Base-by-base conservation (phyloP, 1,140 invertebrate genomes). In the Neuroterus valhalla region DNA sequence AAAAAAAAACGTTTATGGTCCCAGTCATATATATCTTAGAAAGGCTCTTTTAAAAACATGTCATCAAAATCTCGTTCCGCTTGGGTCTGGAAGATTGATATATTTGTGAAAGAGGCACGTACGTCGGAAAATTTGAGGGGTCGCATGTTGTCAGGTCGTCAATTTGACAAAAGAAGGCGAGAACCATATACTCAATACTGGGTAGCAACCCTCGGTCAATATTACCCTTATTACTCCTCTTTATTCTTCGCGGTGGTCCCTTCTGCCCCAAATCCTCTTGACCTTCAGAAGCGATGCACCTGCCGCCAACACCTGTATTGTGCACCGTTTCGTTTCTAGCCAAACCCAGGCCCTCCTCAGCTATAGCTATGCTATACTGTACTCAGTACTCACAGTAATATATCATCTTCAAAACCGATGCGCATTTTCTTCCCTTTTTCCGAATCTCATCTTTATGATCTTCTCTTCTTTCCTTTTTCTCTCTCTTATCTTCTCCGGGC, bases 301-400 rank as follows among this genome's bases (percentile, higher is more conserved):
- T 74, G 72, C 50, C 26, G 15, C 21, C 14, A 31, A 50, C 72
- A 74, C 72, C 72, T 74, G 72, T 74, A 69, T 68, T 68, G 38
- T 69, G 55, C 55, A 31, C 23, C 14, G 23, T 23, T 62, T 62
- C 10, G 26, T 31, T 10, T 12, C 55, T 15, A 31, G n/a, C 55
- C 26, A 31, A 26, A 62, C 55, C n/a, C 26, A 8, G 26, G 19
- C 15, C 26, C 21, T n/a, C n/a, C n/a, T n/a, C n/a, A n/a, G n/a
- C n/a, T n/a, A n/a, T n/a, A n/a, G n/a, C n/a, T n/a, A n/a, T n/a
- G n/a, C n/a, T n/a, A n/a, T n/a, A n/a, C n/a, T n/a, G n/a, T n/a
- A n/a, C n/a, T n/a, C n/a, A 31, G 21, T 23, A 26, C 55, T 62
- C 23, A 38, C 23, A n/a, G 23, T 62, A 26, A 62, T 62, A 62